A percentile compares a stretch with the other conserved stretches of the same genome.
phyloP scores from a whole-genome alignment of 2,888 invertebrate species.

The Drosophila putrida region DNA sequence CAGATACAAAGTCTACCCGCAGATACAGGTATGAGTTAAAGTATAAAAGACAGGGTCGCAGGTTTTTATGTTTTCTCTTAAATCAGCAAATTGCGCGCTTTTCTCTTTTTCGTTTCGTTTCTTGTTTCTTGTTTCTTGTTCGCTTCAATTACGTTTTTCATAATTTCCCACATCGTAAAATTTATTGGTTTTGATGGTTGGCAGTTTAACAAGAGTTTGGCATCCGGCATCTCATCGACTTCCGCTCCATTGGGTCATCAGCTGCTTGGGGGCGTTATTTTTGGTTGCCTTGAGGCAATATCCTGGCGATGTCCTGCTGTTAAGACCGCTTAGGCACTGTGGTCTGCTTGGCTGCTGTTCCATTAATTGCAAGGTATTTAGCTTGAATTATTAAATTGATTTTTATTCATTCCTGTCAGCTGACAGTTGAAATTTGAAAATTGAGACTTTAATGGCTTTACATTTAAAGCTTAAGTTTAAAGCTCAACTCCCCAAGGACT shows the following conservation, averaged over 20 bases:
- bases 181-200: conserved; percentile 69
- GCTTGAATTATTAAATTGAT: conserved; percentile 76
- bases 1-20: neutral
- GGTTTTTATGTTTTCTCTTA: conserved; percentile 7
- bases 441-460: conserved; percentile 61
- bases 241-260: conserved; percentile 69
- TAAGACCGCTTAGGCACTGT: conserved; percentile 4
- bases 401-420: conserved; percentile 61
- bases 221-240: conserved; percentile 54
- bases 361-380: conserved; percentile 73
- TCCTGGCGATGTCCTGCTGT: conserved; percentile 49
- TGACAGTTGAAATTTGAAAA: conserved; percentile 25
- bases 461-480: conserved; percentile 62
- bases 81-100: conserved; percentile 44
- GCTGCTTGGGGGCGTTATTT: conserved; percentile 40
- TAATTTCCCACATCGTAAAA: conserved; percentile 75
- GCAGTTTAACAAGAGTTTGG: conserved; percentile 44
- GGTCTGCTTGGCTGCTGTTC: conserved; percentile 36
- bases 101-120: conserved; percentile 11
- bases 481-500: conserved; percentile 37
- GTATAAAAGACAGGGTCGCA: conserved; percentile 15
- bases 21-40: conserved; percentile 36
- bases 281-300: conserved; percentile 33
- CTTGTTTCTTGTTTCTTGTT: conserved; percentile 23
- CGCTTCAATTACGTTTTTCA: conserved; percentile 75